phyloP scores from a whole-genome alignment of 2,113 vertebrate species.

The Platichthys flesus region DNA sequence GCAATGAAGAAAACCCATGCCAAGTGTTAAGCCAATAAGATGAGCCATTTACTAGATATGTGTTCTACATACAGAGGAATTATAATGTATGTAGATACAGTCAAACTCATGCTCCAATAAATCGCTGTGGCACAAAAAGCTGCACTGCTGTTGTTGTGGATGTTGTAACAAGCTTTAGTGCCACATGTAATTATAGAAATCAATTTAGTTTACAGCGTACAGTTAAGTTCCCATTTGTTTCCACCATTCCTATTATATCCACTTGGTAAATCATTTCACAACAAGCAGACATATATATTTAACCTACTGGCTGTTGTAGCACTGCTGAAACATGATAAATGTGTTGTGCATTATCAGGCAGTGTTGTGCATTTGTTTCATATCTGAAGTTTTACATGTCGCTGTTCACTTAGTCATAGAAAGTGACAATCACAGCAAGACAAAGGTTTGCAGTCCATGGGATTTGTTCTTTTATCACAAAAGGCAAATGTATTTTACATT shows the following conservation, averaged over 20 bases:
- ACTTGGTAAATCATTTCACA: slow-evolving; percentile 7
- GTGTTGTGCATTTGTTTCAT: slow-evolving; percentile 10
- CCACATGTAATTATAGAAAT: slow-evolving; percentile 20
- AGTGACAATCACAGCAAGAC: not conserved
- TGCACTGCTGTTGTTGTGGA: not conserved
- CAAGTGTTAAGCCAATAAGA: no score
- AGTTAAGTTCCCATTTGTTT: slow-evolving; percentile 33
- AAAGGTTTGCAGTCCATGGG: not conserved
- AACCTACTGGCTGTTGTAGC: slow-evolving; percentile 12
- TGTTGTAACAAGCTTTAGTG: slow-evolving; percentile 7
- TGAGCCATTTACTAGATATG: no score
- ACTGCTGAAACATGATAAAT: slow-evolving; percentile 10
- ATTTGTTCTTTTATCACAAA: slow-evolving; percentile 6
- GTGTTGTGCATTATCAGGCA: slow-evolving; percentile 26
- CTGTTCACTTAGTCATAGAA: not conserved
- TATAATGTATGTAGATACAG: no score
- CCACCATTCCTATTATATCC: slow-evolving; percentile 3
- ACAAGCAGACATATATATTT: slow-evolving; percentile 7
- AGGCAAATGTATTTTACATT: slow-evolving; percentile 9
- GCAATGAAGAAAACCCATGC: no score
- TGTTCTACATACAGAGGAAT: no score
- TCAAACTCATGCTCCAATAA: no score
- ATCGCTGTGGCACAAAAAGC: not conserved
- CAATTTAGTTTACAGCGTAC: slow-evolving; percentile 19
- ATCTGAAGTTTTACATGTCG: slow-evolving; percentile 17